Percentiles rank a stretch among this genome's conserved stretches.
These are phyloP conservation scores for Drosophila kurseongensis DNA, from an alignment of 1,140 invertebrate genomes.

Conservation along the genomic window DNA sequence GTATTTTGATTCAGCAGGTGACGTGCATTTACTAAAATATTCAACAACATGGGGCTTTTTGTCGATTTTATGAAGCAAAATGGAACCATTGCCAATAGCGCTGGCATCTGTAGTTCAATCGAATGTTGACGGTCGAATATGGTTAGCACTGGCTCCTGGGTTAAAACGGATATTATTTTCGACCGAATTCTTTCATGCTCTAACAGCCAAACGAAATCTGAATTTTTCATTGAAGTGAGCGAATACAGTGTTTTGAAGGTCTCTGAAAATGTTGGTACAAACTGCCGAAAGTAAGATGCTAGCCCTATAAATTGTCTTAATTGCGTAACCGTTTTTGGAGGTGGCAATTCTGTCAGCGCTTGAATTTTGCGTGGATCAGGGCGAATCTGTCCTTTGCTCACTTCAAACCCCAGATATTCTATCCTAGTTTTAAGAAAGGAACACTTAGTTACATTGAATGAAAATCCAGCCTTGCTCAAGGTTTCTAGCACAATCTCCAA, in stretches of 20 bases:
- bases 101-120: no score
- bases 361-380: background rate
- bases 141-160: background rate
- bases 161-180: background rate
- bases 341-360: background rate
- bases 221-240: no score
- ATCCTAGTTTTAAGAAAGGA: background rate
- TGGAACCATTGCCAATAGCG: no score
- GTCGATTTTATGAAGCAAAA: no score
- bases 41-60: no score
- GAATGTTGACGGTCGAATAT: conserved; percentile 6
- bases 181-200: background rate
- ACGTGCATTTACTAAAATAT: no score
- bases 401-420: background rate
- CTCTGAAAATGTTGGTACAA: no score
- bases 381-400: background rate
- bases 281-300: no score
- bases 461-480: background rate
- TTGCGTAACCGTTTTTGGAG: background rate
- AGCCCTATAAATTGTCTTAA: background rate
- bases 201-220: background rate
- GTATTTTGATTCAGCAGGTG: no score
- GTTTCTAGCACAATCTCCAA: background rate
- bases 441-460: background rate
- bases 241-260: no score